Percentiles rank a stretch among this genome's conserved stretches.
These are phyloP conservation scores for Nysson spinosus DNA, from an alignment of 2,888 invertebrate species.

Conservation along the genomic window DNA sequence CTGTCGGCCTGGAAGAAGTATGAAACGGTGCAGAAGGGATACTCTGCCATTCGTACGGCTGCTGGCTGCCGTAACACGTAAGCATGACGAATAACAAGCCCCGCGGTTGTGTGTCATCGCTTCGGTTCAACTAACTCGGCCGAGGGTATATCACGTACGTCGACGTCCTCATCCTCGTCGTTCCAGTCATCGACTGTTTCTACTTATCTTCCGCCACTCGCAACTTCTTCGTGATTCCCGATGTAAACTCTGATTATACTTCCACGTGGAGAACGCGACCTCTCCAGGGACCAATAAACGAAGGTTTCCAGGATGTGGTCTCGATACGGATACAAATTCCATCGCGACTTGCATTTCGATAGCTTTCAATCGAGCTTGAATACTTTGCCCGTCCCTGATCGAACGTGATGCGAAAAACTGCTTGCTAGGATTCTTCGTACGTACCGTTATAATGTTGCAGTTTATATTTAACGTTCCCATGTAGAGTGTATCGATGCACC, in stretches of 20 bases:
- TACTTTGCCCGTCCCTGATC: slow-evolving; percentile 18
- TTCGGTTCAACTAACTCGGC: slow-evolving; percentile 26
- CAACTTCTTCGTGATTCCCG: background rate
- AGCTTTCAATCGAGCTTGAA: slow-evolving; percentile 10
- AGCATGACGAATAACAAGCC: slow-evolving; percentile 60
- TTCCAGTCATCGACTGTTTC: background rate
- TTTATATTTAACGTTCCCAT: no score
- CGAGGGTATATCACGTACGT: slow-evolving; percentile 7
- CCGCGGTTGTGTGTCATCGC: slow-evolving; percentile 65
- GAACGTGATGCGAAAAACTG: slow-evolving; percentile 17
- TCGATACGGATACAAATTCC: slow-evolving; percentile 15
- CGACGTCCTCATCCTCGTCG: slow-evolving; percentile 6
- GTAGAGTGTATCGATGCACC: no score
- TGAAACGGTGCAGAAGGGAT: slow-evolving; percentile 41
- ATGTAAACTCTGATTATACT: background rate
- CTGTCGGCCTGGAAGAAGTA: slow-evolving; percentile 43
- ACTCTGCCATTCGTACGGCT: slow-evolving; percentile 40
- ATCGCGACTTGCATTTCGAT: slow-evolving; percentile 19
- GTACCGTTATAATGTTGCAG: no score
- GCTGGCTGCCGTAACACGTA: slow-evolving; percentile 51
- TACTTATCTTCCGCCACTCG: background rate
- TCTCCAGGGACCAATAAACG: slow-evolving; percentile 35
- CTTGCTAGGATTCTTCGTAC: no score
- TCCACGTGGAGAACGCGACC: background rate
- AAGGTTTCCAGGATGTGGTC: slow-evolving; percentile 13